phyloP scores from a whole-genome alignment of 2,797 vertebrate species.

The Okamejei kenojei region DNA sequence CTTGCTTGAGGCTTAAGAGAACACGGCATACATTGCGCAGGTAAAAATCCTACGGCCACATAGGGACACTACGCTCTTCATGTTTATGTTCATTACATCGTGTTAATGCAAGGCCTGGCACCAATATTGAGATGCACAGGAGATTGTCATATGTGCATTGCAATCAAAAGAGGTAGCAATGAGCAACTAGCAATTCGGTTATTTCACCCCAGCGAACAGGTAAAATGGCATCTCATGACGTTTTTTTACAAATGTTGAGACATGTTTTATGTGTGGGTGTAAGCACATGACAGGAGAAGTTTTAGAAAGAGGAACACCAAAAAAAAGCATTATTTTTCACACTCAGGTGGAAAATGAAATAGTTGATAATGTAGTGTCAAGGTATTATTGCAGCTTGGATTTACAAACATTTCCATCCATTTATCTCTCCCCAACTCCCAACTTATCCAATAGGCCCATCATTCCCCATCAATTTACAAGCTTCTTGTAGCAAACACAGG shows the following conservation, averaged over 20 bases:
- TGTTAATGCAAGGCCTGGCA: neutral
- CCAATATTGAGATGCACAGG: neutral
- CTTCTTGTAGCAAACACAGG: neutral
- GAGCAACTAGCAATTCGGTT: neutral
- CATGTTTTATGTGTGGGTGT: neutral
- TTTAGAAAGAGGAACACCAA: neutral
- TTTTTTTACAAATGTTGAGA: neutral
- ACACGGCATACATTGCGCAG: neutral
- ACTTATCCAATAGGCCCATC: no score
- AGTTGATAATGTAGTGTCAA: neutral
- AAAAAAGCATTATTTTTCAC: neutral
- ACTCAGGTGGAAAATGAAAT: neutral
- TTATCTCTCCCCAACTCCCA: no score
- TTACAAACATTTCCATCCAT: neutral
- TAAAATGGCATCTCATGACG: neutral
- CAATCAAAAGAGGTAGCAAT: neutral
- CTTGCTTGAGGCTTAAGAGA: neutral
- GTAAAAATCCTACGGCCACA: neutral
- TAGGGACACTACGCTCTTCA: neutral
- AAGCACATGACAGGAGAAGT: neutral
- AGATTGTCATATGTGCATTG: neutral
- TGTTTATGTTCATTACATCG: neutral
- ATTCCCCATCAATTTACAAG: neutral
- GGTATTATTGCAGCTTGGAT: neutral
- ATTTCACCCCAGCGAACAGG: neutral